Evolutionary conservation across 2,888 invertebrate genomes (phyloP).

Genomic region (Endomychus coccineus): DNA sequence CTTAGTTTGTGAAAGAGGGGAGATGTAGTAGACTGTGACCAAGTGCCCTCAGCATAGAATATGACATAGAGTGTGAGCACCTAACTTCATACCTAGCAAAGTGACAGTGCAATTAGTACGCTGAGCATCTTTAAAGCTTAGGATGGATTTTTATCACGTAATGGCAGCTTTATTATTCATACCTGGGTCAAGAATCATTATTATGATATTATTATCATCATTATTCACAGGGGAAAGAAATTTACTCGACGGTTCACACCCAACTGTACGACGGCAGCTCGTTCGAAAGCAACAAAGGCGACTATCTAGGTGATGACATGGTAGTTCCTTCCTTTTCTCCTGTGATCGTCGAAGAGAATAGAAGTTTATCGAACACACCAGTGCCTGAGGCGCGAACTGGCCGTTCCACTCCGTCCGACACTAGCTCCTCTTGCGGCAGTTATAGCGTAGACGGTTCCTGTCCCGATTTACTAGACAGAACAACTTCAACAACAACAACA

Average conservation of each 20-base stretch:
- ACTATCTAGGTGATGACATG: slow-evolving; percentile 57
- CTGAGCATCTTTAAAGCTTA: no score
- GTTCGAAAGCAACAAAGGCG: slow-evolving; percentile 78
- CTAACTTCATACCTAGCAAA: no score
- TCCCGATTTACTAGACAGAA: slow-evolving; percentile 40
- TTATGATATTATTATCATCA: background rate
- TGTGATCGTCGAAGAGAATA: slow-evolving; percentile 49
- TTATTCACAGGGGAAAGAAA: slow-evolving; percentile 14
- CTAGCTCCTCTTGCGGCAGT: slow-evolving; percentile 53
- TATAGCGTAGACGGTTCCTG: slow-evolving; percentile 47
- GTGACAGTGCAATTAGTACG: no score
- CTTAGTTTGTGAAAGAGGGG: no score
- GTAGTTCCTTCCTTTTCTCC: slow-evolving; percentile 55
- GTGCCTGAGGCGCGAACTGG: slow-evolving; percentile 31
- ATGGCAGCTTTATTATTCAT: no score
- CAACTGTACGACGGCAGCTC: slow-evolving; percentile 66
- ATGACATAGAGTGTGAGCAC: no score
- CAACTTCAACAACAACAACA: slow-evolving; percentile 35
- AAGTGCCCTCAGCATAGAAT: no score
- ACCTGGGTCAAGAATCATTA: no score
- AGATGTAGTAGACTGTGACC: no score
- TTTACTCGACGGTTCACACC: slow-evolving; percentile 16
- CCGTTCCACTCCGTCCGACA: slow-evolving; percentile 50
- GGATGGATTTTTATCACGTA: no score
- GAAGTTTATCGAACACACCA: slow-evolving; percentile 38